These are phyloP conservation scores for Pardalotus punctatus DNA, from an alignment of 2,113 vertebrate genomes.

Conservation along the genomic window DNA sequence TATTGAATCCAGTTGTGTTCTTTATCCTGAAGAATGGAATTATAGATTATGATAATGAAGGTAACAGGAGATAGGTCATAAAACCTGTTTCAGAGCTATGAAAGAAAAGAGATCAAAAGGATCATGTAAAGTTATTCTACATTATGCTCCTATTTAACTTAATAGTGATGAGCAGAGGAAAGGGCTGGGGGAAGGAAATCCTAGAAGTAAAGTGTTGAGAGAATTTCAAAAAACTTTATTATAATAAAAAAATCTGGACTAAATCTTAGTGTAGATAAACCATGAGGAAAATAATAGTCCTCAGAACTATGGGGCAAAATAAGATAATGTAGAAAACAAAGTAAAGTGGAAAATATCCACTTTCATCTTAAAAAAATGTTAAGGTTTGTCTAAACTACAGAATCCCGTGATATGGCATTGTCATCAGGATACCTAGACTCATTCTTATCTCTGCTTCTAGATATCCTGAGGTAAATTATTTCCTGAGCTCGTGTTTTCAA, in stretches of 20 bases:
- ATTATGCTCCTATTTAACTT: neutral
- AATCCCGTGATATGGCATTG: neutral
- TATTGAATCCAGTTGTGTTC: neutral
- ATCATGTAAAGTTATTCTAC: neutral
- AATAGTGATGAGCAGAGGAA: neutral
- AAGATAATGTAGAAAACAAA: neutral
- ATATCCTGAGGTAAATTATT: neutral
- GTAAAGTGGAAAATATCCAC: neutral
- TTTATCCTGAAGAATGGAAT: neutral
- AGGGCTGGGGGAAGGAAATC: neutral
- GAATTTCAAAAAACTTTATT: neutral
- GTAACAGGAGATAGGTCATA: neutral
- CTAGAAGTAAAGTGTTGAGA: neutral
- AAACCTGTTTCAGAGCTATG: neutral
- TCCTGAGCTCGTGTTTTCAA: neutral
- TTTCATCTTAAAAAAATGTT: neutral
- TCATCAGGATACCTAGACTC: neutral
- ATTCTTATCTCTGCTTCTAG: neutral
- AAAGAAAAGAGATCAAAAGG: neutral
- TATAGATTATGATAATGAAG: neutral
- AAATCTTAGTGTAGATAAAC: neutral
- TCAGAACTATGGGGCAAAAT: neutral
- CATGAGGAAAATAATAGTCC: neutral
- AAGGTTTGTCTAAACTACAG: neutral
- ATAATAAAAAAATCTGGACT: neutral